Evolutionary conservation across 37 sponge, comb jelly and placozoan species (phyloP), one percentile per base, ranked within the genome.

Genomic region (Trichoplax adhaerens): DNA sequence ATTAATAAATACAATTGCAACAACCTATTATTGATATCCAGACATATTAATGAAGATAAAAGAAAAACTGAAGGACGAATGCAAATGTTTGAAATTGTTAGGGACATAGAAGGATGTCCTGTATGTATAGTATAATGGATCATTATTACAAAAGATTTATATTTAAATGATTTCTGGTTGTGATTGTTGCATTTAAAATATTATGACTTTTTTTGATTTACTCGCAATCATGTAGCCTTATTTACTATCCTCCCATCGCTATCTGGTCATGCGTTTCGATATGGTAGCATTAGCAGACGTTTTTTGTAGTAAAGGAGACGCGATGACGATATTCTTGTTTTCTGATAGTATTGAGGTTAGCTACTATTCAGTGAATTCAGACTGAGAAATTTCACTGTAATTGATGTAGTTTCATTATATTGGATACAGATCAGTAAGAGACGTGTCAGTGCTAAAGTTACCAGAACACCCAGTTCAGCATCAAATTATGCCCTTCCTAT

Each of bases 41-140:
- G 90, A 3, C 83, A 91, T 65, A 85, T 91, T 51, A 91, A 91
- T 80, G 93, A 91, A 56, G 93, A 91, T 76, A 88, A 87, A 59
- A 70, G 93, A 48, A 91, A 87, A 76, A 91, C 89, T 59, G 90
- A 91, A 69, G 77, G 77, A 29, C 89, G 85, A 59, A 81, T 91
- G 78, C 82, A 82, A 58, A 83, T 91, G 86, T 91, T 91, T 85
- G 90, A 91, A 49, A 67, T 91, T 49, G 54, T 91, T 53, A 82
- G 81, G 53, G 90, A 88, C 48, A 75, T 91, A 55, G 90, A 91
- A 58, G 86, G 80, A 54, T 91, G 93, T 54, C 93, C 93, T 10
- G 90, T 86, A 51, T 8, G 69, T 84, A 77, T 79, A n/a, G 0
- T 46, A 4, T 46, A 46, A 49, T 68, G 51, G 64, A 51, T 71